Evolutionary conservation across 1,140 invertebrate genomes (phyloP), one percentile per base, ranked within the genome.

Genomic region (Aphelenchoides fujianensis): DNA sequence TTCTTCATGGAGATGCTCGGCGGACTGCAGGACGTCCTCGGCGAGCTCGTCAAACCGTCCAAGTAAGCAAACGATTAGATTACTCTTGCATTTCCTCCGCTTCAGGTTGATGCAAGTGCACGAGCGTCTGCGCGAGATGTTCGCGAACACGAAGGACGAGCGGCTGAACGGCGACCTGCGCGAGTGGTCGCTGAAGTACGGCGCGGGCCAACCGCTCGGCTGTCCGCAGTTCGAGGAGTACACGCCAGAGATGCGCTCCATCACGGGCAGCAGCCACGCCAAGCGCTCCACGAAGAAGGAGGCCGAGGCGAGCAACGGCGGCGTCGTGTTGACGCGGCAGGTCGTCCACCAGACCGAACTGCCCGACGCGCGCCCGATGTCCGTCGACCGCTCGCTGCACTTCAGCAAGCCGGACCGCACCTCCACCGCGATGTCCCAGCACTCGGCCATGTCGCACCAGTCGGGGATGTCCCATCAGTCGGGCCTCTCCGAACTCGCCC

Each of bases 161-260:
- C 53, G 52, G 19, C 54, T 85, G 2, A 70, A 74, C n/a, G 63
- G 16, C 28, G 81, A 83, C 72, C 61, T 83, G 36, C 63, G 72
- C 27, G 66, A 82, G 19, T 83, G 81, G 81, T 81, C 81, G 0
- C 34, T 32, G 2, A 53, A 63, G 2, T 73, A 78, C 63, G 81
- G 81, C 12, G 70, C 71, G 27, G 83, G 80, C n/a, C 59, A 71
- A 0, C 57, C 73, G n/a, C 63, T 71, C 16, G 63, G 23, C 19
- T 80, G 76, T 74, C 81, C 81, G 9, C 59, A 31, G 2, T 83
- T 78, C 72, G 81, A 85, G 72, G 82, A 84, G 41, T 82, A 82
- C 41, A 70, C 80, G 27, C 78, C 78, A 3, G 80, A 84, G 64
- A 80, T 82, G 34, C 69, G 82, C 27, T 61, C 67, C 23, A 83